Conservation (phyloP, 1,140 invertebrate species). For the Penaeus japonicus region DNA sequence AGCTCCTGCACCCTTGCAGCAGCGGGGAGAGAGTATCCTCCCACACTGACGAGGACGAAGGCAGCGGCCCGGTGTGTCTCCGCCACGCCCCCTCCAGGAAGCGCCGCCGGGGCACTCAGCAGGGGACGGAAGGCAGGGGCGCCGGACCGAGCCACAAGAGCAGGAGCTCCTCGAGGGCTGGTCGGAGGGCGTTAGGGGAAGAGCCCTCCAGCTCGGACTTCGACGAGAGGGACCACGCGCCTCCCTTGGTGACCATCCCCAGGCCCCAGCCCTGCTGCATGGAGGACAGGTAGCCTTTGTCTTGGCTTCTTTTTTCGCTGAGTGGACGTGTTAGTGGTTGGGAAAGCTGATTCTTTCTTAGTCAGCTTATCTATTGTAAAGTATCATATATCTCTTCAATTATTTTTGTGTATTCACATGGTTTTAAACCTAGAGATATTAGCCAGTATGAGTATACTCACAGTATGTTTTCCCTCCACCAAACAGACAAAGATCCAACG, state of each 20-base stretch:
- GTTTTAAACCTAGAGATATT: not conserved
- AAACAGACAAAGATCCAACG: not conserved
- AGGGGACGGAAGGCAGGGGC: not conserved
- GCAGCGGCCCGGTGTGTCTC: not conserved
- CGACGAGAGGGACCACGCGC: constrained; percentile 42
- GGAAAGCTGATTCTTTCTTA: not conserved
- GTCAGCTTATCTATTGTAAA: not conserved
- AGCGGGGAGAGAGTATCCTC: constrained; percentile 17
- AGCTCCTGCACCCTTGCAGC: constrained; percentile 29
- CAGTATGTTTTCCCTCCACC: not conserved
- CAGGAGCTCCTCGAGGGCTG: not conserved
- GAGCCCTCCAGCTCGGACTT: constrained; percentile 39
- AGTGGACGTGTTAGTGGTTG: too few species aligned
- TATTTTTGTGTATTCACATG: not conserved
- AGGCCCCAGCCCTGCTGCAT: constrained; percentile 30
- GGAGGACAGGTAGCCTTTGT: constrained; percentile 4
- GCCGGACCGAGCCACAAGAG: constrained; percentile 1
- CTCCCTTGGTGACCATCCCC: constrained; percentile 27
- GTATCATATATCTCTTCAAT: not conserved
- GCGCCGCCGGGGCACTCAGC: constrained; percentile 14
- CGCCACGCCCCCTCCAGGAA: constrained; percentile 24
- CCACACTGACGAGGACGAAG: constrained; percentile 38
- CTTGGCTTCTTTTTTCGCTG: not conserved
- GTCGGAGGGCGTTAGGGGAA: not conserved
- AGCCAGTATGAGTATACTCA: not conserved